Conservation (phyloP, 2,797 vertebrate species). For the Psittacula echo region DNA sequence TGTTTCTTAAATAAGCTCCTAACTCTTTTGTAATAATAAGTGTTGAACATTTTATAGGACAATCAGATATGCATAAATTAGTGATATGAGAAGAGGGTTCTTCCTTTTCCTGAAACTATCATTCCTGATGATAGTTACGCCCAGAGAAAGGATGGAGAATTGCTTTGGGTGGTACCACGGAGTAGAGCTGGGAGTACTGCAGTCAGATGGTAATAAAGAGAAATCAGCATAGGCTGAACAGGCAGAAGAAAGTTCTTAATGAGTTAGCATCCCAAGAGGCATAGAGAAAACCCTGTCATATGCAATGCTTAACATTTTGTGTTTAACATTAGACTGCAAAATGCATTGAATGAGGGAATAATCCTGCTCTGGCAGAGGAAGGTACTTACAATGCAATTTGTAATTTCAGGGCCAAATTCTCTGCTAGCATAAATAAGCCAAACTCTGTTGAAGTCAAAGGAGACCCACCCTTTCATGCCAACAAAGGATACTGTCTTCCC, state of each 20-base stretch:
- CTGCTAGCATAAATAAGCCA: conserved; percentile 33
- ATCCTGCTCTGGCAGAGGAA: conserved; percentile 33
- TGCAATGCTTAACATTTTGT: conserved; percentile 19
- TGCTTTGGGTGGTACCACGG: not conserved
- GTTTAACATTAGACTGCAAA: not conserved
- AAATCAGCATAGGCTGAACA: not conserved
- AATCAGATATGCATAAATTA: not conserved
- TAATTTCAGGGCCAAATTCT: conserved; percentile 34
- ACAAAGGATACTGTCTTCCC: not conserved
- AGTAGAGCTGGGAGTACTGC: not conserved
- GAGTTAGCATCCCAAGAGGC: not conserved
- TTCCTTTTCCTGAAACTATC: not conserved
- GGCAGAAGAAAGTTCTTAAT: conserved; percentile 6
- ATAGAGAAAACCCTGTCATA: conserved; percentile 5
- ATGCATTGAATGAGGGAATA: conserved; percentile 25
- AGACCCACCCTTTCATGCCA: conserved; percentile 33
- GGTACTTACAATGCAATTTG: conserved; percentile 5
- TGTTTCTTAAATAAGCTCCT: not conserved
- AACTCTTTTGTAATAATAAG: conserved; percentile 1
- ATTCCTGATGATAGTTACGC: not conserved
- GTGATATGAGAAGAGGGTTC: not conserved
- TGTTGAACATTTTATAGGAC: not conserved
- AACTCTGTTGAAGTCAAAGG: conserved; percentile 21
- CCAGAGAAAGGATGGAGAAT: not conserved
- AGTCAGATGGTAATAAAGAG: not conserved